Evolutionary conservation across 2,888 invertebrate genomes (phyloP), one percentile per base, ranked within the genome.

Genomic region (Pheosia tremula): DNA sequence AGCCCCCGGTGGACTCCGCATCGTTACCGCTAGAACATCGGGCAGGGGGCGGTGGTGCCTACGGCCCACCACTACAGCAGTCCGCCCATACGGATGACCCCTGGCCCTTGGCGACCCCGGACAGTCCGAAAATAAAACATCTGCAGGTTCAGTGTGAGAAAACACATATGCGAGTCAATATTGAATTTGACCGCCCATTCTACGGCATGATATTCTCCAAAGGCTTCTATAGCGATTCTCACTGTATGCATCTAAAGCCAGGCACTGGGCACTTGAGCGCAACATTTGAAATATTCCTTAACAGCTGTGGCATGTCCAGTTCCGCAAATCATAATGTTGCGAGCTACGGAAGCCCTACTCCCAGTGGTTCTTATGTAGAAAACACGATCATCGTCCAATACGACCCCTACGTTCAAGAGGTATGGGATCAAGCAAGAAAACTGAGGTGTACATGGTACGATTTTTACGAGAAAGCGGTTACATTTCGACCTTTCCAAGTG

Each of bases 201-300:
- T 98, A 98, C 86, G 98, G 98, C 43, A 98, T 98, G 97, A 98
- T 98, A 83, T 98, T 98, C 94, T 98, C 98, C 67, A 98, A 98
- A 90, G 98, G 97, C 63, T 97, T 97, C 94, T 98, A 98, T 91
- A 97, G 97, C 82, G 98, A 98, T 82, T 95, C 97, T 0, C 97
- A 98, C 82, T 98, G 98, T 86, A 98, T 98, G 74, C 98, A 98
- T 83, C 91, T 98, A 68, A 98, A 98, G 79, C 97, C 98, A 0
- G 98, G 98, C 38, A 97, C 98, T 0, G 98, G 98, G 10, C 97
- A 98, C 78, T 94, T 98, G 59, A 97, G 97, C 84, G 98, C 98
- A 45, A 98, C 98, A 3, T 98, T 98, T 81, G 98, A 98, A 91
- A 98, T 98, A 77, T 98, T 97, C 93, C 94, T 98, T 56, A 98